Base-by-base conservation (phyloP, 2,113 vertebrate species). In the Eleginops maclovinus region DNA sequence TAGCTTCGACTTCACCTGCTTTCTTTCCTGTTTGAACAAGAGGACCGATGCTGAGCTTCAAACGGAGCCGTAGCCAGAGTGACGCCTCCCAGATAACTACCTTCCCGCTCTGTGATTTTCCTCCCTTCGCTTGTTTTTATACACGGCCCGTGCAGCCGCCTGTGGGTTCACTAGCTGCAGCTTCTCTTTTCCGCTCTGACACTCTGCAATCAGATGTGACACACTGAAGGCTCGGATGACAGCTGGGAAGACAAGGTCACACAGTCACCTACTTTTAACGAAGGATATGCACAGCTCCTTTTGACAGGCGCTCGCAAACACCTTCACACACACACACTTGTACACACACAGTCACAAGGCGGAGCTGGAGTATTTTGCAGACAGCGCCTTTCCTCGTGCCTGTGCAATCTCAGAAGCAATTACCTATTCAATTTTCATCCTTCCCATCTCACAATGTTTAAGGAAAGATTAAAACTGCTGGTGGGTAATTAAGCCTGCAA, bases 151-250 rank as follows among this genome's bases (percentile, higher is more conserved):
- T 19, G 31, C 12, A 0, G 55, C 36, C 5, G 53, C 19, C 44
- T 49, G 63, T 53, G 58, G 49, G 49, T 81, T 78, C 66, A 50
- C 67, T 58, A 15, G 78, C 85, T 40, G 67, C 53, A 63, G 19
- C 88, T 78, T 59, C 70, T 60, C 77, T 77, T 81, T 36, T 83
- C 77, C 19, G 59, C 85, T 81, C 84, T 81, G 87, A 88, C 87
- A 84, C 85, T 83, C 82, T 36, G 86, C 85, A 88, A 90, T 93
- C 88, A 87, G 81, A 89, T 81, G 87, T 88, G 87, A 91, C 87
- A 79, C 65, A 55, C 82, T 63, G 81, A 85, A 54, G 87, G 77
- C 81, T 90, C 77, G 0, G 55, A 74, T 85, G 90, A 91, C 89
- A 90, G 87, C 79, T 3, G 55, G 49, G 64, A 83, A 78, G 87